These are phyloP conservation scores for Neomonachus schauinslandi DNA, from an alignment of 2,113 vertebrate species.

Conservation along the genomic window DNA sequence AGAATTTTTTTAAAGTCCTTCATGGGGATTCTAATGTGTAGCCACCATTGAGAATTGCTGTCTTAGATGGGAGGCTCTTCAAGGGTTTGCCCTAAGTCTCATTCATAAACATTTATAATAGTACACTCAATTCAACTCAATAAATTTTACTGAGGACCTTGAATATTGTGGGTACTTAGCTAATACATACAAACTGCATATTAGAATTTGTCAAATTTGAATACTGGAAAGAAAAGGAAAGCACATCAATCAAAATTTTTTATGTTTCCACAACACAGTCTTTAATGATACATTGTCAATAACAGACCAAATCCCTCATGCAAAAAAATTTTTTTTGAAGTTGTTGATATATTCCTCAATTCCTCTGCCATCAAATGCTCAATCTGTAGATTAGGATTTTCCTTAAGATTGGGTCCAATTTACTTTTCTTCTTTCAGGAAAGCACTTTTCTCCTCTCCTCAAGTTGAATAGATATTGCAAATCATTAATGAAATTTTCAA, in stretches of 20 bases:
- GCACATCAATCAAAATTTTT: background rate
- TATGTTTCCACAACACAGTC: background rate
- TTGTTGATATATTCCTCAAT: background rate
- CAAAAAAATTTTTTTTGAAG: background rate
- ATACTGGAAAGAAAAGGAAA: background rate
- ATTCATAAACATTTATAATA: background rate
- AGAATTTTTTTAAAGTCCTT: background rate
- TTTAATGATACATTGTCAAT: background rate
- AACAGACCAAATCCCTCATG: background rate
- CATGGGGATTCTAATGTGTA: background rate
- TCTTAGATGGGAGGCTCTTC: background rate
- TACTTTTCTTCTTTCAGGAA: background rate
- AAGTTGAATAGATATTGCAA: conserved; percentile 22
- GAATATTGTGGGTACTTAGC: background rate
- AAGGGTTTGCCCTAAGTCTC: background rate
- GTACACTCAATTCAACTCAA: background rate
- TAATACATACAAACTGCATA: background rate
- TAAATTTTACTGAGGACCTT: background rate
- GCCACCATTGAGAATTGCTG: background rate
- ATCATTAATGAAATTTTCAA: conserved; percentile 50
- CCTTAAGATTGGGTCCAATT: background rate
- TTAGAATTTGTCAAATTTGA: background rate
- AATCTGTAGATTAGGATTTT: background rate
- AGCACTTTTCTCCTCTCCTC: conserved; percentile 37
- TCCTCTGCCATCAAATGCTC: background rate